Percentiles rank a stretch among this genome's conserved stretches.
These are phyloP conservation scores for Aporrectodea caliginosa DNA, from an alignment of 1,140 invertebrate species.

Conservation along the genomic window DNA sequence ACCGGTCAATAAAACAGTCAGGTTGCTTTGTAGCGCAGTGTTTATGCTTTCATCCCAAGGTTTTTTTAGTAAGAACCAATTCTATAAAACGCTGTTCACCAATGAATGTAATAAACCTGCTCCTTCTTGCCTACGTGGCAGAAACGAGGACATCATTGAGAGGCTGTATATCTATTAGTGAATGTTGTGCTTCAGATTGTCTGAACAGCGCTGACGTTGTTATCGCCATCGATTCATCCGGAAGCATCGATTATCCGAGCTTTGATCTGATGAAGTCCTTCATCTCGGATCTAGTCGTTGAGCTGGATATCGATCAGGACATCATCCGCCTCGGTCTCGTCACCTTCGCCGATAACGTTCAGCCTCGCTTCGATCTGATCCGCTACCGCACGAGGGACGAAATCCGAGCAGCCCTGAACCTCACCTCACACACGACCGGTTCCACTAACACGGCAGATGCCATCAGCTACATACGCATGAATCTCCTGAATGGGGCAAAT, in stretches of 20 bases:
- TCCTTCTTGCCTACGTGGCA: too few species aligned
- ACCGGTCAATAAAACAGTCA: too few species aligned
- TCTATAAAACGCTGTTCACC: too few species aligned
- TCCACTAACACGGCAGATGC: constrained; percentile 26
- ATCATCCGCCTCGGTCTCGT: constrained; percentile 15
- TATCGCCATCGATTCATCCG: constrained; percentile 49
- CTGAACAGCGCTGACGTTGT: constrained; percentile 46
- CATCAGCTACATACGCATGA: background rate
- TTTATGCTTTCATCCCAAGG: too few species aligned
- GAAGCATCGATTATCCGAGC: constrained; percentile 40
- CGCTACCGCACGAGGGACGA: constrained; percentile 14
- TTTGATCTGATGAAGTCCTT: constrained; percentile 47
- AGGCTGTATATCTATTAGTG: too few species aligned
- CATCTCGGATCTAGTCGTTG: constrained; percentile 13
- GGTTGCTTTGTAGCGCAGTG: too few species aligned
- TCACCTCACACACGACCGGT: constrained; percentile 7
- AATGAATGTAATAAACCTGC: too few species aligned
- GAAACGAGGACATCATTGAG: too few species aligned
- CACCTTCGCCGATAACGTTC: constrained; percentile 12
- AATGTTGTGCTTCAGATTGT: constrained; percentile 19
- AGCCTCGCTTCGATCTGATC: background rate
- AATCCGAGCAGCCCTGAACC: background rate
- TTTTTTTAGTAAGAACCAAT: too few species aligned
- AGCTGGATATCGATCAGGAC: constrained; percentile 4
- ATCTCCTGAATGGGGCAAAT: background rate